Evolutionary conservation across 2,797 vertebrate genomes (phyloP).

Genomic region (Crocidura indochinensis): DNA sequence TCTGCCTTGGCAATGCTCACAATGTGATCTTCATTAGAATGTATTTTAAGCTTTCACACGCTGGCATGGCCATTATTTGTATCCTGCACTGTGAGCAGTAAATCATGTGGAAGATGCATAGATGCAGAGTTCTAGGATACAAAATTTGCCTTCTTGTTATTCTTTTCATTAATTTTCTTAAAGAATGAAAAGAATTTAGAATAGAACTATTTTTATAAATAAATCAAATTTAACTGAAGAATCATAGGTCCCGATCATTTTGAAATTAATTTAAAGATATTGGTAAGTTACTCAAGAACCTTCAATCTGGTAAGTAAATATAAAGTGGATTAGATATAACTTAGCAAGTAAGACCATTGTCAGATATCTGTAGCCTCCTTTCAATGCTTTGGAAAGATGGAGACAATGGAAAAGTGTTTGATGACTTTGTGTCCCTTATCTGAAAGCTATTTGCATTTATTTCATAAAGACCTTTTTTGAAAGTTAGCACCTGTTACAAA

Average conservation of each 20-base stretch:
- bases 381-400: not conserved
- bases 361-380: conserved; percentile 28
- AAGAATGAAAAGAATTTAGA: conserved; percentile 14
- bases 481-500: not conserved
- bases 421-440: not conserved
- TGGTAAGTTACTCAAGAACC: not conserved
- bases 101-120: conserved; percentile 76
- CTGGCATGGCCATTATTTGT: conserved; percentile 80
- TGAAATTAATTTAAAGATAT: conserved; percentile 45
- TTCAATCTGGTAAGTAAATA: conserved; percentile 20
- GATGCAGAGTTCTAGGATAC: conserved; percentile 59
- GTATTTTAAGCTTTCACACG: conserved; percentile 82
- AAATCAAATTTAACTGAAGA: conserved; percentile 20
- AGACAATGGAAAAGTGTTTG: not conserved
- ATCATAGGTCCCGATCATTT: conserved; percentile 18
- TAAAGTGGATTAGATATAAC: not conserved
- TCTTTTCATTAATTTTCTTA: conserved; percentile 65
- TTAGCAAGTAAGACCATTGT: not conserved
- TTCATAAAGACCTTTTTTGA: too few species aligned
- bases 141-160: conserved; percentile 51
- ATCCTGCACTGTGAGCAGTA: conserved; percentile 72
- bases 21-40: conserved; percentile 81
- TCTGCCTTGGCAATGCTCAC: conserved; percentile 78
- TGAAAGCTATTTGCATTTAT: not conserved
- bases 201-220: conserved; percentile 43